Evolutionary conservation across 2,797 vertebrate species (phyloP).

Genomic region (Gymnopithys bicolor): DNA sequence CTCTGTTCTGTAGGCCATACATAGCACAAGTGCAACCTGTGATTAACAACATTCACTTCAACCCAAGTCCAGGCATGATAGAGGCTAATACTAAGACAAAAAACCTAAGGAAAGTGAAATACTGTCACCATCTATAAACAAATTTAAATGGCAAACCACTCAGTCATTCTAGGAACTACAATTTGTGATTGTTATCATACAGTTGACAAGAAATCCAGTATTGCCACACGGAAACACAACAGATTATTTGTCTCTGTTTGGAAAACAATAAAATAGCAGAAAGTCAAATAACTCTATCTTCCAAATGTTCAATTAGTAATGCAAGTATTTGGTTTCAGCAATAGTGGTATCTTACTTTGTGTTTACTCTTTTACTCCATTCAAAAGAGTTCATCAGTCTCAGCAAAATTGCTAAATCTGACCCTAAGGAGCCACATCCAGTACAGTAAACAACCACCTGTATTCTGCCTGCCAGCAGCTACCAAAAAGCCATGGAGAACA

Average conservation of each 20-base stretch:
- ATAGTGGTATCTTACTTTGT: neutral
- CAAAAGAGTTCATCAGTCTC: neutral
- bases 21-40: neutral
- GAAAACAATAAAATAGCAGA: neutral
- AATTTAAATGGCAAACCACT: neutral
- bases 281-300: neutral
- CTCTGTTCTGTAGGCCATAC: accelerated
- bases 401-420: neutral
- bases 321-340: neutral
- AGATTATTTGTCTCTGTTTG: neutral
- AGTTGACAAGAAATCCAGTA: neutral
- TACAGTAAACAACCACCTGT: neutral
- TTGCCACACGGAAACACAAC: neutral
- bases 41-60: neutral
- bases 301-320: neutral
- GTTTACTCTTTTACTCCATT: neutral
- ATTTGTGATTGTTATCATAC: neutral
- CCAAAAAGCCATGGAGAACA: neutral
- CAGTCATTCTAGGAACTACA: neutral
- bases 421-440: neutral
- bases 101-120: neutral
- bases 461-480: neutral
- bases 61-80: neutral
- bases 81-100: neutral
- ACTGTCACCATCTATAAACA: neutral